Base-by-base conservation (phyloP, 2,888 invertebrate genomes). In the Synanthedon myopaeformis region DNA sequence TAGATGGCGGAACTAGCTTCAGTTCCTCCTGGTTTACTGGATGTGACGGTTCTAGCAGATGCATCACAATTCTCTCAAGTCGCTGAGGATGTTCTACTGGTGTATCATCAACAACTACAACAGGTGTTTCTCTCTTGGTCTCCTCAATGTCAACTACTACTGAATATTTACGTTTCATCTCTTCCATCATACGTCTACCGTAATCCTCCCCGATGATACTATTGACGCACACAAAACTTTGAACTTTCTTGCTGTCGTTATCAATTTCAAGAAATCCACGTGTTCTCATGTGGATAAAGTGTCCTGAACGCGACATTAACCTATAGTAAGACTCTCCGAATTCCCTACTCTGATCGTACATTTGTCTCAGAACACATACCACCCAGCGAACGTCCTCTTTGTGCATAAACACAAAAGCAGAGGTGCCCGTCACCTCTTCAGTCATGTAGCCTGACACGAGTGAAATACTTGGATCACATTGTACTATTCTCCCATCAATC, bases 321-420 rank as follows among this genome's bases (percentile, higher is more conserved):
- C 96, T 90, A 71, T 96, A 96, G 63, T 94, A 95, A n/a, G 96
- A 95, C 64, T 92, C 91, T 10, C 96, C 96, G 76, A 91, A 93
- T 61, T 94, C 93, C 71, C 93, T 93, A 56, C 93, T 92, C 67
- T 92, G 91, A 72, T 94, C 94, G 77, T 95, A 96, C 96, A 96
- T 96, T 82, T 96, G 94, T 62, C 94, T 88, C 55, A 96, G 89
- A 0, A 95, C 96, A 68, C 96, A 93, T 72, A 96, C 92, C 0
- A 96, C 94, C 94, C 95, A 96, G 66, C 94, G 91, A 2, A 94
- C 94, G 84, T 97, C 96, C 62, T 96, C 95, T 71, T 92, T 91
- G 79, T 95, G 95, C 93, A 97, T 96, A 73, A 94, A 96, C 54
- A 92, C 91, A 78, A 97, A 97, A 10, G 96, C 96, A 59, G 94